phyloP scores from a whole-genome alignment of 2,888 invertebrate species.

The Eupithecia pulchellata region DNA sequence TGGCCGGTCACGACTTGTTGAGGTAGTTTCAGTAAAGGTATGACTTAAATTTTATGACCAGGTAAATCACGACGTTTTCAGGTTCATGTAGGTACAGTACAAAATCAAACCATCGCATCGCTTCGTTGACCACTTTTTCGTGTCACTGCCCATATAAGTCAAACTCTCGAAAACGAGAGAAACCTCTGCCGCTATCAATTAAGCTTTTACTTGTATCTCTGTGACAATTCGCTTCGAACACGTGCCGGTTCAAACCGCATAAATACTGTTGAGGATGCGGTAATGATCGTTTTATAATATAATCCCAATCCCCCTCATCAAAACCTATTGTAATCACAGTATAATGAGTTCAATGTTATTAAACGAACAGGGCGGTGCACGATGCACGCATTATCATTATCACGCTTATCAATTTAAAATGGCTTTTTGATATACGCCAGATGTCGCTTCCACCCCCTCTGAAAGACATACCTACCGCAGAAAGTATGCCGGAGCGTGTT shows the following conservation, averaged over 20 bases:
- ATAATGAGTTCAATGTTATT: constrained; percentile 76
- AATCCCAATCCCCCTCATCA: constrained; percentile 63
- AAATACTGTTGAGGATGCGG: constrained; percentile 51
- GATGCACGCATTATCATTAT: constrained; percentile 72
- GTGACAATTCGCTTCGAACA: constrained; percentile 65
- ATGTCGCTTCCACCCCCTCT: constrained; percentile 66
- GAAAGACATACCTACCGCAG: constrained; percentile 31
- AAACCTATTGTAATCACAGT: constrained; percentile 66
- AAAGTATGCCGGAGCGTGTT: constrained; percentile 11
- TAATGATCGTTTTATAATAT: constrained; percentile 57
- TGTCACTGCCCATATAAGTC: constrained; percentile 57
- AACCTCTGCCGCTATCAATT: constrained; percentile 56
- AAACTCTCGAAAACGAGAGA: constrained; percentile 57
- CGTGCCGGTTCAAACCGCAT: constrained; percentile 59
- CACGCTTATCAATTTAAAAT: constrained; percentile 78
- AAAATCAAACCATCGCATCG: background rate
- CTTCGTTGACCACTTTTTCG: constrained; percentile 1
- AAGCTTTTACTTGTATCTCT: constrained; percentile 52
- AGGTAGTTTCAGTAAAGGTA: constrained; percentile 17
- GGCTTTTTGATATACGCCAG: constrained; percentile 76
- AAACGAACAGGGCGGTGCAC: constrained; percentile 75
- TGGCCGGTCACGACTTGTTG: constrained; percentile 51
- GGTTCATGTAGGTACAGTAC: background rate
- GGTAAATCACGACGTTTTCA: constrained; percentile 8
- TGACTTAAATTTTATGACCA: constrained; percentile 24